Conservation (phyloP, 2,888 invertebrate species). For the Branchellion lobata region DNA sequence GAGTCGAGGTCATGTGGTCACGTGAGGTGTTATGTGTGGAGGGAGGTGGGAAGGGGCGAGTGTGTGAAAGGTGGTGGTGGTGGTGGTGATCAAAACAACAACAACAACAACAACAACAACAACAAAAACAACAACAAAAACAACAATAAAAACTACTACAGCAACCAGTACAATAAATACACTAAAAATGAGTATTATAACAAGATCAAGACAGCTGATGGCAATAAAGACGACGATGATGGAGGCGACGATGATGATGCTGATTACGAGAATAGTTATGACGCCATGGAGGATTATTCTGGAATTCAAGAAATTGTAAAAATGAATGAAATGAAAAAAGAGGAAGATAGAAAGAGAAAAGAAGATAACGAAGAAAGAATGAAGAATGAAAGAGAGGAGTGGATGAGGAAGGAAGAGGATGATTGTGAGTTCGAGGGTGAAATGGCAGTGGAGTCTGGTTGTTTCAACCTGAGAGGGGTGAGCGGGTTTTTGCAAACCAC, state of each 20-base stretch:
- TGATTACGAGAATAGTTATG: too few species aligned
- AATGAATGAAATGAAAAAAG: neutral
- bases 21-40: neutral
- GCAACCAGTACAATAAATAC: neutral
- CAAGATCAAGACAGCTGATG: constrained; percentile 31
- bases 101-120: neutral
- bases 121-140: neutral
- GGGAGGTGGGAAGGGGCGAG: neutral
- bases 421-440: neutral
- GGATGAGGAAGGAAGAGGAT: neutral
- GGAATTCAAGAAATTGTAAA: too few species aligned
- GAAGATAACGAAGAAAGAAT: neutral
- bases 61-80: neutral
- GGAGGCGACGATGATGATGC: constrained; percentile 40
- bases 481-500: neutral
- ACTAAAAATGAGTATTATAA: constrained; percentile 1
- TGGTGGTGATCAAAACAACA: neutral
- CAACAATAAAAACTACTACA: constrained; percentile 6
- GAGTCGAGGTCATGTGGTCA: neutral
- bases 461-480: neutral
- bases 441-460: neutral
- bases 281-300: too few species aligned
- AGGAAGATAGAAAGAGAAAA: neutral
- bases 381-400: neutral
- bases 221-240: constrained; percentile 35